phyloP scores from a whole-genome alignment of 2,888 invertebrate species.

The Machimus rusticus region DNA sequence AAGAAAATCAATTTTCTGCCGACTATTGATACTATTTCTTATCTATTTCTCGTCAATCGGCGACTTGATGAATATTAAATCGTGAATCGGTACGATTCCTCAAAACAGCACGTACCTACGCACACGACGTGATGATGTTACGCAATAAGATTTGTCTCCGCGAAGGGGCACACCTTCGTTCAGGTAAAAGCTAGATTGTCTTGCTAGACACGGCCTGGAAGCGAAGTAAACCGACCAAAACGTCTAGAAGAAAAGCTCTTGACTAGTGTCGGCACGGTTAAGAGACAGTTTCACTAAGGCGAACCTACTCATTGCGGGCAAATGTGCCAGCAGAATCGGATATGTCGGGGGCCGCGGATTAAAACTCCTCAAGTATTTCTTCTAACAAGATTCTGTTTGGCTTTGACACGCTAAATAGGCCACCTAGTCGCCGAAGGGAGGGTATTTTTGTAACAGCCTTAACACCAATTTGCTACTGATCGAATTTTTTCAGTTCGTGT shows the following conservation, averaged over 20 bases:
- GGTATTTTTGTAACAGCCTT: constrained; percentile 2
- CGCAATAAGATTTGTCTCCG: not conserved
- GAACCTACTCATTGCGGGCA: not conserved
- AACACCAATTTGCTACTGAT: not conserved
- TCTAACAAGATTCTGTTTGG: constrained; percentile 9
- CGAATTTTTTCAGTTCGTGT: not conserved
- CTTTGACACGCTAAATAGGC: constrained; percentile 1
- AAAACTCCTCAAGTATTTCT: not conserved
- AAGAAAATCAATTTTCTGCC: not conserved
- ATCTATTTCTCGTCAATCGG: not conserved
- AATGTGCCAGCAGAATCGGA: not conserved
- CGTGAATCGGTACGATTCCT: not conserved
- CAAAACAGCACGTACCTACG: not conserved
- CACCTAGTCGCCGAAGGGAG: not conserved
- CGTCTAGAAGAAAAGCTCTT: not conserved
- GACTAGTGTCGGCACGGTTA: not conserved
- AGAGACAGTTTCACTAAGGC: not conserved
- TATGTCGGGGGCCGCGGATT: not conserved
- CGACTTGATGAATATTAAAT: not conserved
- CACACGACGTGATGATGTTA: not conserved
- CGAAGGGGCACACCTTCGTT: constrained; percentile 4
- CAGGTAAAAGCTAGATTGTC: not conserved
- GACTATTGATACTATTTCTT: not conserved
- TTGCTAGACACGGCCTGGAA: not conserved
- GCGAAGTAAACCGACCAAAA: not conserved